Evolutionary conservation across 2,888 invertebrate species (phyloP).

Genomic region (Saturnia japonica): DNA sequence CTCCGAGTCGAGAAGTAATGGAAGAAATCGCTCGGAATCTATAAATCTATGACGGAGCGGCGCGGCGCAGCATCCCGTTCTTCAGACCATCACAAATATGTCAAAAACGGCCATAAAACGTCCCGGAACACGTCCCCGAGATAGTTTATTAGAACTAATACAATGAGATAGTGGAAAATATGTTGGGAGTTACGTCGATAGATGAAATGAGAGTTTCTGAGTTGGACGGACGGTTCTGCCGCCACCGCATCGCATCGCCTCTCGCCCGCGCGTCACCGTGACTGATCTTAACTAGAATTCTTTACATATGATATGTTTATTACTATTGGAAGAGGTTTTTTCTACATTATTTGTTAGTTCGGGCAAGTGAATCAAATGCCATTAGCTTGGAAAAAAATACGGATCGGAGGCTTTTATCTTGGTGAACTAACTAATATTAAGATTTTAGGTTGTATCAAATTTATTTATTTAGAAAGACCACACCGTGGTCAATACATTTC

Average conservation of each 20-base stretch:
- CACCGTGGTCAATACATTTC: background rate
- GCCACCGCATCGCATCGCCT: background rate
- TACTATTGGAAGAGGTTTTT: slow-evolving; percentile 11
- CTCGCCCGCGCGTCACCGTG: background rate
- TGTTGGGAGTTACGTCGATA: slow-evolving; percentile 45
- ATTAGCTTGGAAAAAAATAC: no score
- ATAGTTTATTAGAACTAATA: slow-evolving; percentile 71
- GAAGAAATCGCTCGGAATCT: slow-evolving; percentile 71
- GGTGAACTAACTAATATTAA: no score
- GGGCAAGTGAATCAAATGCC: background rate
- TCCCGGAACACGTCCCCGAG: slow-evolving; percentile 60
- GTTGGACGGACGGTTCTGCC: background rate
- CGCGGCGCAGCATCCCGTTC: slow-evolving; percentile 43
- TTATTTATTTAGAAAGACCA: background rate
- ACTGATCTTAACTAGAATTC: slow-evolving; percentile 12
- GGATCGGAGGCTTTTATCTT: background rate
- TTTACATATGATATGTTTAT: slow-evolving; percentile 10
- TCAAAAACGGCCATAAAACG: slow-evolving; percentile 73
- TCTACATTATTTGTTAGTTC: background rate
- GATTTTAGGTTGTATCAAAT: background rate
- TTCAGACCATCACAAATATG: slow-evolving; percentile 78
- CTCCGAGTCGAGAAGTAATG: slow-evolving; percentile 48
- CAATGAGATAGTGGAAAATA: slow-evolving; percentile 61
- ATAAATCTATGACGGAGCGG: slow-evolving; percentile 59
- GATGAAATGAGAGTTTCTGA: slow-evolving; percentile 44